Percentiles rank a stretch among this genome's conserved stretches.
Conservation (phyloP, 2,888 invertebrate species). For the Spicauda simplicius region DNA sequence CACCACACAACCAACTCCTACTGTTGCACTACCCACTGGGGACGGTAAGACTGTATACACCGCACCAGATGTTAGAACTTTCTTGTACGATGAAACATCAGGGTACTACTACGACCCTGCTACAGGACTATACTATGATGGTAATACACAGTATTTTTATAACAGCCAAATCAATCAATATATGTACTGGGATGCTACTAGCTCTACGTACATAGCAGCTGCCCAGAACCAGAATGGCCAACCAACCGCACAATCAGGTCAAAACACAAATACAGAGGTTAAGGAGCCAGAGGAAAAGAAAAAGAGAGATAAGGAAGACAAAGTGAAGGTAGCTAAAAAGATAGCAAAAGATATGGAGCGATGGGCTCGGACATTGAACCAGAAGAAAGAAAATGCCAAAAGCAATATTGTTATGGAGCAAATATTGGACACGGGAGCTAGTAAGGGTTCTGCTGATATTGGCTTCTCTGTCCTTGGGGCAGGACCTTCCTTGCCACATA, state of each 20-base stretch:
- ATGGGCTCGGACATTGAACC: constrained; percentile 99
- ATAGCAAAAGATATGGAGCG: constrained; percentile 94
- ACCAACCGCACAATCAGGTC: constrained; percentile 60
- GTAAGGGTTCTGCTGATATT: constrained; percentile 94
- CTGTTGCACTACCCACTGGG: constrained; percentile 82
- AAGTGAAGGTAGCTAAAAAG: constrained; percentile 98
- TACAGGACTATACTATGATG: constrained; percentile 98
- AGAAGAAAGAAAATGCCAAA: constrained; percentile 92
- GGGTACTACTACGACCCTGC: constrained; percentile 98
- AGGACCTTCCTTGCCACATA: constrained; percentile 70
- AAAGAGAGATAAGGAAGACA: constrained; percentile 93
- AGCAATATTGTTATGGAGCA: constrained; percentile 78
- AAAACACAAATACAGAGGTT: constrained; percentile 57
- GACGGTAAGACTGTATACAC: constrained; percentile 88
- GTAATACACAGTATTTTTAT: constrained; percentile 97
- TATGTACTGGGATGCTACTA: constrained; percentile 96
- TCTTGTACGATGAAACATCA: constrained; percentile 96
- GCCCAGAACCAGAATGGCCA: constrained; percentile 68
- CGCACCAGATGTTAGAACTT: constrained; percentile 95
- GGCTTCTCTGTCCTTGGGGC: constrained; percentile 96
- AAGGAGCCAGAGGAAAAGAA: constrained; percentile 84
- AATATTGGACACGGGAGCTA: constrained; percentile 74
- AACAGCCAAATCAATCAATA: constrained; percentile 96
- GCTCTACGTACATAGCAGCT: constrained; percentile 86
- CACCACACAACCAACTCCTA: constrained; percentile 67